Conservation (phyloP, 2,113 vertebrate species). For the Pygoscelis adeliae region DNA sequence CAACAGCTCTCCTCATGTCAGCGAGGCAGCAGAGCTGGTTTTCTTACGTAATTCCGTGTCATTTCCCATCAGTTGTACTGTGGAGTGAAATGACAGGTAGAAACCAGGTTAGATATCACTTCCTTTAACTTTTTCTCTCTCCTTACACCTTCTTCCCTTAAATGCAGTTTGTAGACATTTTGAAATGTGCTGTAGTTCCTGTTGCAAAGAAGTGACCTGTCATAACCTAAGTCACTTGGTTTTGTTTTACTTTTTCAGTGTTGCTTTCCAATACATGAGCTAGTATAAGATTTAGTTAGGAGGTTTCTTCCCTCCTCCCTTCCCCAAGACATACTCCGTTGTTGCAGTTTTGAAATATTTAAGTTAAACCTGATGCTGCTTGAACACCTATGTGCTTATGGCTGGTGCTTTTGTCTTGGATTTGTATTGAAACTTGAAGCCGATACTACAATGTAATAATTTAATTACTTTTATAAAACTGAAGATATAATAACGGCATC, state of each 20-base stretch:
- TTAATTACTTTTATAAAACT: not conserved
- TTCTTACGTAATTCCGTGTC: not conserved
- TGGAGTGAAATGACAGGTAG: not conserved
- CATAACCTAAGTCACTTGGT: not conserved
- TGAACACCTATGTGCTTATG: not conserved
- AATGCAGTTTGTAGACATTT: not conserved
- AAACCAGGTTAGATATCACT: not conserved
- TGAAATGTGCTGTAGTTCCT: not conserved
- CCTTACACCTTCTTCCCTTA: not conserved
- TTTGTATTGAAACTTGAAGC: not conserved
- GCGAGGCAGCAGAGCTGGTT: not conserved
- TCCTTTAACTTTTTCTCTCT: not conserved
- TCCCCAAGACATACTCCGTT: not conserved
- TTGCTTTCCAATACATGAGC: not conserved
- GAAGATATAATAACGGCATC: not conserved
- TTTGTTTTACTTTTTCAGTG: not conserved
- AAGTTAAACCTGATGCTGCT: not conserved
- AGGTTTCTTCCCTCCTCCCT: not conserved
- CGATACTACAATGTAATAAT: not conserved
- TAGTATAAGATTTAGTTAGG: not conserved
- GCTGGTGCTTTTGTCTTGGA: not conserved
- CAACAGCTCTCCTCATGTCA: not conserved
- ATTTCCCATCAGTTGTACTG: not conserved
- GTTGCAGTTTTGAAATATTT: not conserved
- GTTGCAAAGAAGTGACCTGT: not conserved